Evolutionary conservation across 1,140 invertebrate species (phyloP), one percentile per base, ranked within the genome.

Genomic region (Heliconius melpomene): DNA sequence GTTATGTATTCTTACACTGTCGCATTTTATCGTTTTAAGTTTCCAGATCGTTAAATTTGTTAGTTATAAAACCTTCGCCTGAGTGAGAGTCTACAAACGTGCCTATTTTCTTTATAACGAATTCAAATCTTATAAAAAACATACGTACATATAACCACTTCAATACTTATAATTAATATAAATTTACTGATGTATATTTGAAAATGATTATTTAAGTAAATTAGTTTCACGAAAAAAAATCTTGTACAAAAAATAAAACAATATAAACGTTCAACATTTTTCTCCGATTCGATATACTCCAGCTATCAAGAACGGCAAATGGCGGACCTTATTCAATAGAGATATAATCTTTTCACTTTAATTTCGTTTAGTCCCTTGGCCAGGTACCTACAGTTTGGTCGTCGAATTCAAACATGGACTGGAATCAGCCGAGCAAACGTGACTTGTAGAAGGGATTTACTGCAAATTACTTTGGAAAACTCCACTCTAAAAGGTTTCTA

Each of bases 301-400:
- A 66, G 32, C 36, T 70, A 57, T 40, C 57, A 38, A 70, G 36
- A 66, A 66, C 72, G 23, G 73, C 46, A 40, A 66, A 57, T 71
- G 60, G 54, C 66, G 81, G 81, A 87, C 85, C 82, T 85, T 89
- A 85, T 85, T 79, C 46, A 88, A 88, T 89, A 79, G 84, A 84
- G 86, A 89, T 88, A 79, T 85, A 83, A 88, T 88, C 87, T 86
- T 72, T 78, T 54, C 83, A 60, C 81, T 84, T 85, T 86, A 83
- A 84, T 80, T 82, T 74, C 73, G 66, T 52, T 75, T 75, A 29
- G 38, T 52, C 54, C 54, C 29, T 71, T 50, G 50, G 57, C 54
- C 40, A 75, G 72, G 71, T 75, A 66, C 40, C 40, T 5, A 46
- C 52, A 9, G 50, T 78, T 66, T 60, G 77, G 52, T 66, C 74